A percentile compares a stretch with the other conserved stretches of the same genome.
Evolutionary conservation across 1,140 invertebrate genomes (phyloP).

Genomic region (Latrodectus geometricus): DNA sequence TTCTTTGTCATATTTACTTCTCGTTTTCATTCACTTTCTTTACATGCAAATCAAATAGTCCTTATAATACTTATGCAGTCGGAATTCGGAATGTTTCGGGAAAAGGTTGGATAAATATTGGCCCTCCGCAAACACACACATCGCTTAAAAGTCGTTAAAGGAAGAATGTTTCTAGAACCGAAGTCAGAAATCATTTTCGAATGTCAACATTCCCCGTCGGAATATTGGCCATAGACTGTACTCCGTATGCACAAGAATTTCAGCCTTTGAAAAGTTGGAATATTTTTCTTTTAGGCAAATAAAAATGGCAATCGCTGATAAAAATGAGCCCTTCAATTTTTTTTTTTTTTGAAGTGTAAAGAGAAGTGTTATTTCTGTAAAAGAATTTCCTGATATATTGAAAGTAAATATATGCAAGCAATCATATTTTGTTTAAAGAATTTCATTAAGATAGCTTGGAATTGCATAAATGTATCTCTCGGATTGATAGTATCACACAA

Average conservation of each 20-base stretch:
- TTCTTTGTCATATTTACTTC: not conserved
- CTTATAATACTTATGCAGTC: not conserved
- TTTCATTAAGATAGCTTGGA: no score
- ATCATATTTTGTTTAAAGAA: no score
- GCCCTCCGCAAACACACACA: slow-evolving; percentile 1
- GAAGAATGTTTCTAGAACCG: not conserved
- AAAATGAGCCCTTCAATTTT: not conserved
- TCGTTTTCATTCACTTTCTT: not conserved
- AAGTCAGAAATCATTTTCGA: slow-evolving; percentile 14
- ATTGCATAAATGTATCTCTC: no score
- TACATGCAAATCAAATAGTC: slow-evolving; percentile 30
- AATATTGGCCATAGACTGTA: not conserved
- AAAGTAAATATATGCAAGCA: no score
- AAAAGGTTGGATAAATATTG: slow-evolving; percentile 32
- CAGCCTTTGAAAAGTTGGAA: not conserved
- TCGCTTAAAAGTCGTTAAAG: slow-evolving; percentile 20
- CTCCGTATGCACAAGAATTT: not conserved
- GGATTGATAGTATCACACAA: no score
- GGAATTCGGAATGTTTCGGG: not conserved
- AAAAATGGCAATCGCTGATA: not conserved
- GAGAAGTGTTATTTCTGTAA: no score
- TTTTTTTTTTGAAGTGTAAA: no score
- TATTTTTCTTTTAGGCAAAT: not conserved
- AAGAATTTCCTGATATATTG: no score
- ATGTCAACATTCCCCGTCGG: slow-evolving; percentile 17